These are phyloP conservation scores for Lutraria rhynchaena DNA, from an alignment of 1,140 invertebrate genomes.

Conservation along the genomic window DNA sequence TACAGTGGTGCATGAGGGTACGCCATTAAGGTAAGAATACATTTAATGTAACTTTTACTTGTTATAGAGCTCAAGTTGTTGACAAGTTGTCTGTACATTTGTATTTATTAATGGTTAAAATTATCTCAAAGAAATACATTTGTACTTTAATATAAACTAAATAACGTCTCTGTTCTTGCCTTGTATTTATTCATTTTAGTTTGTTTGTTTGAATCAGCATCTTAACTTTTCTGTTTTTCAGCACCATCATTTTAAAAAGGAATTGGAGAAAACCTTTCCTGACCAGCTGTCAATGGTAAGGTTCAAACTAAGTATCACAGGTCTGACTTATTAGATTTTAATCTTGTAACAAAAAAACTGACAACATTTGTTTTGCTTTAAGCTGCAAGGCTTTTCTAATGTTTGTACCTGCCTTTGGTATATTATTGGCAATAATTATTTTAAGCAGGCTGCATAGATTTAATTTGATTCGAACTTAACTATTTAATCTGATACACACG, in stretches of 20 bases:
- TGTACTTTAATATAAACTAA: no score
- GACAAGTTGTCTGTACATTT: no score
- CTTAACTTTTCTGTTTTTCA: slow-evolving; percentile 6
- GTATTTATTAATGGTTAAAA: no score
- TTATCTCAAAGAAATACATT: no score
- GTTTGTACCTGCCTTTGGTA: background rate
- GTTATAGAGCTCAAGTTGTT: background rate
- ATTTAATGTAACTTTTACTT: background rate
- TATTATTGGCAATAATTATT: background rate
- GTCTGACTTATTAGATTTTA: background rate
- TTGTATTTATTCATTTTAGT: background rate
- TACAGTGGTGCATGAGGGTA: slow-evolving; percentile 67
- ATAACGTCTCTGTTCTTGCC: no score
- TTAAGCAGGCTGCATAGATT: background rate
- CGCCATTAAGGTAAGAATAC: slow-evolving; percentile 56
- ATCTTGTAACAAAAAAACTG: background rate
- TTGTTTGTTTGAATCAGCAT: background rate
- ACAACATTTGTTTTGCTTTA: background rate
- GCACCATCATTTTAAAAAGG: background rate
- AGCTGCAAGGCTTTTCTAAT: background rate
- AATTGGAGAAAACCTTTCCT: background rate
- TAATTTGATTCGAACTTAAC: background rate
- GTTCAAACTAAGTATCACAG: background rate
- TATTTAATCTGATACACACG: background rate
- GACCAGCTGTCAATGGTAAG: background rate